Evolutionary conservation across 1,140 invertebrate genomes (phyloP).

Genomic region (Euglossa dilemma): DNA sequence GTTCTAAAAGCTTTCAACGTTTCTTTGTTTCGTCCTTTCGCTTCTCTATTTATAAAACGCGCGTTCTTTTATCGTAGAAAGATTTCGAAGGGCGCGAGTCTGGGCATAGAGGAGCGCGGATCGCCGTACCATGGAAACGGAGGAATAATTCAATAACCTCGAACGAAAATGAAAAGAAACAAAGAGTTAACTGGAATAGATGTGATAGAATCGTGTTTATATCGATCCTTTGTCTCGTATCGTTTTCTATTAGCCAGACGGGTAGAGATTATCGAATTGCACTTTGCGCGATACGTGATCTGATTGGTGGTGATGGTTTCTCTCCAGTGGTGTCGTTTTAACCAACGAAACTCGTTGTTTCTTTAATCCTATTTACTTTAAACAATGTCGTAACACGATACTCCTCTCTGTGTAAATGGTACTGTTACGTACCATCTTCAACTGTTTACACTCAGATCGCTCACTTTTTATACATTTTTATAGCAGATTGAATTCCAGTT

Average conservation of each 20-base stretch:
- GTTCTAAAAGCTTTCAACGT: neutral
- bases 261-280: neutral
- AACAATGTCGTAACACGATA: neutral
- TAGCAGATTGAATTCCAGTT: too few species aligned
- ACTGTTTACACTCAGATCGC: too few species aligned
- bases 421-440: too few species aligned
- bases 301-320: neutral
- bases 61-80: neutral
- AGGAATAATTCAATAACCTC: neutral
- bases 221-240: neutral
- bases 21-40: too few species aligned
- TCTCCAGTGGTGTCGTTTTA: neutral
- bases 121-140: neutral
- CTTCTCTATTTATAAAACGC: conserved; percentile 3
- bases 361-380: neutral
- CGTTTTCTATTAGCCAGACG: neutral
- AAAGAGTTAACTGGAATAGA: neutral
- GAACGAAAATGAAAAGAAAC: conserved; percentile 16
- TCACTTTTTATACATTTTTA: too few species aligned
- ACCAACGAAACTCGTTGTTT: neutral
- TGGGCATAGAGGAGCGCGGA: too few species aligned
- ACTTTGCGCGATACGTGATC: neutral
- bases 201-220: neutral
- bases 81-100: neutral
- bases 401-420: neutral